Percentiles rank a stretch among this genome's conserved stretches.
Evolutionary conservation across 2,888 invertebrate genomes (phyloP).

Genomic region (Thelaira solivaga): DNA sequence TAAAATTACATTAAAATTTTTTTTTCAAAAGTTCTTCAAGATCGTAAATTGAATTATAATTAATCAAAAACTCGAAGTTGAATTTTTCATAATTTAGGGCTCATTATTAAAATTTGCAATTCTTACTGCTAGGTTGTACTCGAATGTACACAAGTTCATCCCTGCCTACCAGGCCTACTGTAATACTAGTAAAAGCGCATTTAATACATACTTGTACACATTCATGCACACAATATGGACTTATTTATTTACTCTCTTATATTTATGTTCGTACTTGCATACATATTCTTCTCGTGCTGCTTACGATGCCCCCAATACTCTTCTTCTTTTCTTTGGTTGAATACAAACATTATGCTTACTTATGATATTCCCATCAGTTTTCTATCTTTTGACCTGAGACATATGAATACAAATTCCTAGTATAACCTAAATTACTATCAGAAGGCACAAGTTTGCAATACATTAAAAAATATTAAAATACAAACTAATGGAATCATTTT

Average conservation of each 20-base stretch:
- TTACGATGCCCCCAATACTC: background rate
- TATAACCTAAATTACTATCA: slow-evolving; percentile 59
- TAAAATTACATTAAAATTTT: no score
- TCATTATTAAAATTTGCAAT: no score
- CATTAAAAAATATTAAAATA: background rate
- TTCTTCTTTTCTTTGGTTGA: background rate
- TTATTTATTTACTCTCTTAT: no score
- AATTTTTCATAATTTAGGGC: no score
- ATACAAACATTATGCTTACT: no score
- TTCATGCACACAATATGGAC: no score
- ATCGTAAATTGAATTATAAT: no score
- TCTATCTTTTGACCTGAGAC: slow-evolving; percentile 51
- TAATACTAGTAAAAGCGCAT: background rate
- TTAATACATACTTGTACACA: no score
- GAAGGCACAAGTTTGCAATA: slow-evolving; percentile 50
- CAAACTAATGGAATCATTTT: slow-evolving; percentile 10
- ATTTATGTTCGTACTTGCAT: no score
- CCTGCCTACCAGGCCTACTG: background rate
- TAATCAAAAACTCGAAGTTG: no score
- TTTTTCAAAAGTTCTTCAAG: no score
- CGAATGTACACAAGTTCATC: background rate
- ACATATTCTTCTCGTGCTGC: background rate
- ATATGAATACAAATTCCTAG: slow-evolving; percentile 58
- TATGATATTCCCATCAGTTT: background rate
- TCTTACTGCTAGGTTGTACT: no score